These are phyloP conservation scores for Ethmia dodecea DNA, from an alignment of 2,888 invertebrate genomes.

Conservation along the genomic window DNA sequence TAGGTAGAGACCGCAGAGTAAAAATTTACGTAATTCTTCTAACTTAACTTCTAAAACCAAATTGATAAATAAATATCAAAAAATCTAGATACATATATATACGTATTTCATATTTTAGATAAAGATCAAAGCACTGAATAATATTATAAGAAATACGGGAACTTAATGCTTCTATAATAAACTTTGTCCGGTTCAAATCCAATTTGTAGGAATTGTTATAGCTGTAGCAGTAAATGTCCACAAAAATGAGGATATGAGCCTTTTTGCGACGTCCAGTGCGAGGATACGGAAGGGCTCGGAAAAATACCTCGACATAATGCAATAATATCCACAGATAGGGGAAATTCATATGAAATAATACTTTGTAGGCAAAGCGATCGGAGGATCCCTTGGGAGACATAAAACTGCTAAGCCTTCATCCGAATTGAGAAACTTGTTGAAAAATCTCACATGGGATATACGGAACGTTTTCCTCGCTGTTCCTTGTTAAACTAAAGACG, in stretches of 20 bases:
- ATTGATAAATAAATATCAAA: too few species aligned
- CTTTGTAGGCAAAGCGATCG: slow-evolving; percentile 63
- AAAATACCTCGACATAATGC: slow-evolving; percentile 43
- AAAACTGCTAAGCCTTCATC: slow-evolving; percentile 61
- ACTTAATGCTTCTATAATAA: slow-evolving; percentile 19
- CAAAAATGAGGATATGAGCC: slow-evolving; percentile 47
- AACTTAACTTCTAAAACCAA: too few species aligned
- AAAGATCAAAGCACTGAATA: background rate
- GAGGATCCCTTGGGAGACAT: slow-evolving; percentile 47
- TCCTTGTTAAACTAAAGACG: slow-evolving; percentile 23
- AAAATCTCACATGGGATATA: slow-evolving; percentile 57
- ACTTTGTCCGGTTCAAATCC: slow-evolving; percentile 45
- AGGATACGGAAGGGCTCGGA: slow-evolving; percentile 34
- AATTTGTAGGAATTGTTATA: slow-evolving; percentile 55
- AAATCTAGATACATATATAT: too few species aligned
- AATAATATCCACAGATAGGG: slow-evolving; percentile 41
- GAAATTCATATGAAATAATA: slow-evolving; percentile 64
- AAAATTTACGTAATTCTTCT: too few species aligned
- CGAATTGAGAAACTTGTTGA: slow-evolving; percentile 66
- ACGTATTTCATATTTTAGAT: background rate
- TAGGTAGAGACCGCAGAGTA: too few species aligned
- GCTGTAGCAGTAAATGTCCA: slow-evolving; percentile 43
- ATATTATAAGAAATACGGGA: slow-evolving; percentile 1
- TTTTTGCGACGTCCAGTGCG: slow-evolving; percentile 41
- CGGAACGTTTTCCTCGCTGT: slow-evolving; percentile 31